Base-by-base conservation (phyloP, 2,888 invertebrate genomes). In the Drosophila paramelanica region DNA sequence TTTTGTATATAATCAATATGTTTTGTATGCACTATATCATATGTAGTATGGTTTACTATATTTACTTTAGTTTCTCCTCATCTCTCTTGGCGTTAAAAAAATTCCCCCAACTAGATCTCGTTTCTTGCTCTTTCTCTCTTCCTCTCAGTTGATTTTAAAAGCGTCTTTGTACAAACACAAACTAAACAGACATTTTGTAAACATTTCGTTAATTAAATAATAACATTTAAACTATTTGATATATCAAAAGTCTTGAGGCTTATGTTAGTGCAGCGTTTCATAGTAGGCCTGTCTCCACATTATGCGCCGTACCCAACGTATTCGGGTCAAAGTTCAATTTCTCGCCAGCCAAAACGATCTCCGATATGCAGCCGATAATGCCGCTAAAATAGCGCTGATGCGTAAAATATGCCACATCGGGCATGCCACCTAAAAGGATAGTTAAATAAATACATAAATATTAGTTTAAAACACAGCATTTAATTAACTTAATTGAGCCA, bases 341-440 rank as follows among this genome's bases (percentile, higher is more conserved):
- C 89, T 97, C 96, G 13, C 96, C 95, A 77, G 96, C 96, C 52
- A 97, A 93, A 1, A 96, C 95, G 81, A 97, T 94, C 92, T 97
- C 96, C 45, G 96, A 96, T 84, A 97, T 95, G 93, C 97, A 97
- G 38, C 97, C 97, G 42, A 95, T 93, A 68, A 97, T 94, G 33
- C 97, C 97, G 69, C 94, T 94, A 56, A 93, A 93, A 92, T 96
- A 97, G 91, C 95, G 95, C 57, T 95, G 94, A 78, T 94, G 94
- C 4, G 96, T 95, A 88, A 94, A 95, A 88, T 94, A 93, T 77
- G 95, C 94, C 89, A 96, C 95, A 82, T 96, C 95, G 56, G 96
- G 96, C 91, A 96, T 94, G 11, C 97, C 97, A 90, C 97, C 97
- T 97, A 17, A 17, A 52, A 58, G 2, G 1, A 10, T 1, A 46